Evolutionary conservation across 92 coral and sea anemone genomes (phyloP).

Genomic region (Bergia sp.): DNA sequence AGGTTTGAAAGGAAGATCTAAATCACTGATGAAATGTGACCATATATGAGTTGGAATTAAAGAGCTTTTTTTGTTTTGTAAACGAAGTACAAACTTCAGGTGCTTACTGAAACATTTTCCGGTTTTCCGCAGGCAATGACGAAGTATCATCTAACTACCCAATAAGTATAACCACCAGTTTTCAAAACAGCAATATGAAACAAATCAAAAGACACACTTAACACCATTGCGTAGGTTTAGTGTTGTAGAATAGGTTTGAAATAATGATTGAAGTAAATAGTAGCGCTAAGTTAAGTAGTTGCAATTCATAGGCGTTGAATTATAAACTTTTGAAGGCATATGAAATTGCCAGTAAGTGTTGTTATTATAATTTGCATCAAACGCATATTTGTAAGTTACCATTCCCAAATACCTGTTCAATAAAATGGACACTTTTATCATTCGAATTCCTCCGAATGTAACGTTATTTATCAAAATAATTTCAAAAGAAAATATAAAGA

Average conservation of each 20-base stretch:
- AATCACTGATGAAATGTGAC: neutral
- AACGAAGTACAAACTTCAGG: neutral
- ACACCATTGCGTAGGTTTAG: neutral
- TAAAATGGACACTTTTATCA: too few relatives aligned
- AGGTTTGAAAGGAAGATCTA: neutral
- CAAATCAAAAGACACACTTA: neutral
- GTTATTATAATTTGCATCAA: too few relatives aligned
- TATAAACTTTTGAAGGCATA: too few relatives aligned
- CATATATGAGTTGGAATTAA: neutral
- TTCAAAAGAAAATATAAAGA: too few relatives aligned
- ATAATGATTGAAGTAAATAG: neutral
- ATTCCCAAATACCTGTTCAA: too few relatives aligned
- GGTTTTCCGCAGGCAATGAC: neutral
- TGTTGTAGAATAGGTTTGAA: neutral
- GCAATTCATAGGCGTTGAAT: too few relatives aligned
- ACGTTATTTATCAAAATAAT: too few relatives aligned
- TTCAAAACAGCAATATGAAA: neutral
- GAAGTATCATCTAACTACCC: neutral
- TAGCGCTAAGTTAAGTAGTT: too few relatives aligned
- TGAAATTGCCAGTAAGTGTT: too few relatives aligned
- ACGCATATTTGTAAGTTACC: too few relatives aligned
- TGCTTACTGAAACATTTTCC: neutral
- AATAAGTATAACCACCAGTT: neutral
- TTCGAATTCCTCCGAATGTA: too few relatives aligned
- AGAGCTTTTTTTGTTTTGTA: neutral